Conservation (phyloP, 2,888 invertebrate genomes). For the Caenorhabditis sp. region DNA sequence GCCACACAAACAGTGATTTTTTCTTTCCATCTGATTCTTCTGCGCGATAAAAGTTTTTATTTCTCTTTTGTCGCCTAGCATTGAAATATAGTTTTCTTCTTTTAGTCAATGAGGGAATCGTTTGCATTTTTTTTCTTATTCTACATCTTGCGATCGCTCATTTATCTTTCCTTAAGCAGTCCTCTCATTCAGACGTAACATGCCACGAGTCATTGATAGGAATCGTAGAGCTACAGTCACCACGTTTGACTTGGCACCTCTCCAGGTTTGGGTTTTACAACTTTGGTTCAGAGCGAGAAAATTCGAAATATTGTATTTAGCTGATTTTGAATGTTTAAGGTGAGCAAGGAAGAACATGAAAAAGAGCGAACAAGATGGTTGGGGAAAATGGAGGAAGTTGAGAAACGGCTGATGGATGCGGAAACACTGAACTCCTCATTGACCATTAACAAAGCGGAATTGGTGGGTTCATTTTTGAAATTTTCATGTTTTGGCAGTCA, state of each 20-base stretch:
- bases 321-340: conserved; percentile 43
- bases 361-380: conserved; percentile 79
- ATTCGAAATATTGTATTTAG: background rate
- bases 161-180: background rate
- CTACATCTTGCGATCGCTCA: too few relatives aligned
- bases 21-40: conserved; percentile 23
- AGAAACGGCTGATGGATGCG: conserved; percentile 75
- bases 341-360: conserved; percentile 81
- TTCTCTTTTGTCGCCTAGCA: conserved; percentile 31
- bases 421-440: conserved; percentile 79
- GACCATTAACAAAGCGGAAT: conserved; percentile 80
- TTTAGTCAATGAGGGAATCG: conserved; percentile 14
- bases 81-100: conserved; percentile 11
- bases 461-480: conserved; percentile 70
- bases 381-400: conserved; percentile 79
- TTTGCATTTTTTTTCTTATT: conserved; percentile 20
- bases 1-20: conserved; percentile 54
- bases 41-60: conserved; percentile 50
- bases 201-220: conserved; percentile 63
- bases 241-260: conserved; percentile 52
- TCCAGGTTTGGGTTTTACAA: conserved; percentile 47
- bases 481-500: too few relatives aligned
- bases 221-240: conserved; percentile 66
- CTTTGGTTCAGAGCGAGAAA: background rate
- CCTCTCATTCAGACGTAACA: conserved; percentile 21